A percentile compares a stretch with the other conserved stretches of the same genome.
Conservation (phyloP, 23 tunicate species). For the Pegea sp. region DNA sequence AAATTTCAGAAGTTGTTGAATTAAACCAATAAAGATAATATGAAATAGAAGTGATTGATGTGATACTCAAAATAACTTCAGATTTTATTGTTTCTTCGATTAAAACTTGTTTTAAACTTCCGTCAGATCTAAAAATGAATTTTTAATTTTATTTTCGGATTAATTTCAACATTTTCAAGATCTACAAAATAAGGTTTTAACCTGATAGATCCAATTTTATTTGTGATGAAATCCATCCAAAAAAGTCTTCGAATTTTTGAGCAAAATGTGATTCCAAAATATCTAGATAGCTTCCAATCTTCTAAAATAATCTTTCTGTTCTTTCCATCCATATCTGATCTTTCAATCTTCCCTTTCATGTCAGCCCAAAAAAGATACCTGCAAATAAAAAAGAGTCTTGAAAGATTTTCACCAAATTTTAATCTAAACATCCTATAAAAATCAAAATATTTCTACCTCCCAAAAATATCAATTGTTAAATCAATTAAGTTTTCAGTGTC, state of each 20-base stretch:
- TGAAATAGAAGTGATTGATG: too few species aligned
- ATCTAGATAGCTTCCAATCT: constrained; percentile 6
- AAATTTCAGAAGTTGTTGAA: too few species aligned
- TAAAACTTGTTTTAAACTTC: too few species aligned
- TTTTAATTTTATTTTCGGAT: too few species aligned
- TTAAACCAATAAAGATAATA: too few species aligned
- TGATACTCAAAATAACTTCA: too few species aligned
- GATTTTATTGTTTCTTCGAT: too few species aligned
- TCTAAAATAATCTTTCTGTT: constrained; percentile 21
- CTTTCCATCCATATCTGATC: constrained; percentile 38
- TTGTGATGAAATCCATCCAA: constrained; percentile 34
- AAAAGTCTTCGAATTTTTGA: constrained; percentile 6
- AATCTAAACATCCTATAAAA: neutral
- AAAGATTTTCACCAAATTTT: neutral
- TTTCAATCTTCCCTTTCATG: constrained; percentile 27
- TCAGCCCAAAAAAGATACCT: constrained; percentile 61
- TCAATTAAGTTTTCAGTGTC: constrained; percentile 21
- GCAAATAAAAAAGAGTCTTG: neutral
- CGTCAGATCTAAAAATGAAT: too few species aligned
- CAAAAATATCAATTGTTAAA: constrained; percentile 30
- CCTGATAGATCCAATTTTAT: neutral
- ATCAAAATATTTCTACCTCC: constrained; percentile 17
- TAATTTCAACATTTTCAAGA: too few species aligned
- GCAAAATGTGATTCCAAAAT: constrained; percentile 23
- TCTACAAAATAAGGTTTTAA: too few species aligned